Conservation (phyloP, 2,888 invertebrate species). For the Drosophila monieri region DNA sequence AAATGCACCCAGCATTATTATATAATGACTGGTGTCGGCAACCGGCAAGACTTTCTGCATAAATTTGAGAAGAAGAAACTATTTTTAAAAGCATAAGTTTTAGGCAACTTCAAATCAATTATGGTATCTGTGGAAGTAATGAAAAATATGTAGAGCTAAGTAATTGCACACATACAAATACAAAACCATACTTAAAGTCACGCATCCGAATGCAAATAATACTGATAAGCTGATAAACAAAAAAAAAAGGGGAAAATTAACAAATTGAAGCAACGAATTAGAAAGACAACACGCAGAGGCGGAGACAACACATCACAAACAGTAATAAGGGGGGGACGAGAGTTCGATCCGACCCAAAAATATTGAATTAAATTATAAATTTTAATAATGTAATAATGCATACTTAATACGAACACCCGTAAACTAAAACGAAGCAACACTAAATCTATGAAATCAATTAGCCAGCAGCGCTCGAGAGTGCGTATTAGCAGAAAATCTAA, state of each 20-base stretch:
- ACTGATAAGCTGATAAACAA: slow-evolving; percentile 28
- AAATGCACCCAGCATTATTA: slow-evolving; percentile 58
- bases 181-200: slow-evolving; percentile 45
- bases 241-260: slow-evolving; percentile 26
- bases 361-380: slow-evolving; percentile 49
- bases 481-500: slow-evolving; percentile 46
- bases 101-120: slow-evolving; percentile 70
- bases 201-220: slow-evolving; percentile 21
- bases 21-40: slow-evolving; percentile 60
- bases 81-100: slow-evolving; percentile 62
- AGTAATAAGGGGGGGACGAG: slow-evolving; percentile 40
- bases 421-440: slow-evolving; percentile 15
- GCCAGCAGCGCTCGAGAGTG: slow-evolving; percentile 52
- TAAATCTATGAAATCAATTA: slow-evolving; percentile 58
- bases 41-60: slow-evolving; percentile 67
- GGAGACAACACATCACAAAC: slow-evolving; percentile 59
- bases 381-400: slow-evolving; percentile 45
- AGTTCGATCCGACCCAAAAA: slow-evolving; percentile 27
- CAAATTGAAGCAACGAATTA: slow-evolving; percentile 67
- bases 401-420: slow-evolving; percentile 33
- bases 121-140: slow-evolving; percentile 39
- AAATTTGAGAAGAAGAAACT: slow-evolving; percentile 37
- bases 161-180: slow-evolving; percentile 58
- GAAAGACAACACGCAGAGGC: slow-evolving; percentile 39
- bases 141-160: slow-evolving; percentile 65